Percentiles rank a stretch among this genome's conserved stretches.
phyloP scores from a whole-genome alignment of 1,140 invertebrate genomes.

The Saccostrea glomerata region DNA sequence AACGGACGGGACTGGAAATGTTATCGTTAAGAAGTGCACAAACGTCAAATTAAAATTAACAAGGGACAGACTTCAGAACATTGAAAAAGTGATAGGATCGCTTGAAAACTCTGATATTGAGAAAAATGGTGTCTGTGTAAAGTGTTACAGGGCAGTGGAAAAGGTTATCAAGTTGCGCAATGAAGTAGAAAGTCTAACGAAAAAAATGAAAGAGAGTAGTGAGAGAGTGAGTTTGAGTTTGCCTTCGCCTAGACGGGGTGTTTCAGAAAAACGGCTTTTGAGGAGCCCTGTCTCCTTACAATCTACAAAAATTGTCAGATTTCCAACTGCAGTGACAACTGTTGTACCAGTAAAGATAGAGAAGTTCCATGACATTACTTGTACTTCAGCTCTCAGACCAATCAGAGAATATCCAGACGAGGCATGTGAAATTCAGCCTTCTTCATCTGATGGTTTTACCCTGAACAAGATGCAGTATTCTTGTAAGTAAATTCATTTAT shows the following conservation, averaged over 20 bases:
- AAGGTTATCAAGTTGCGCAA: neutral
- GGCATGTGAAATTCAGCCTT: too few relatives aligned
- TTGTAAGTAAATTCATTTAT: too few relatives aligned
- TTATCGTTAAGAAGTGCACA: slow-evolving; percentile 3
- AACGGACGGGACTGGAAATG: neutral
- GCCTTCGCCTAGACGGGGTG: neutral
- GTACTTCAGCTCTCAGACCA: too few relatives aligned
- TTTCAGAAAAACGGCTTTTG: neutral
- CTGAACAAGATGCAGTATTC: too few relatives aligned
- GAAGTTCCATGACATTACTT: neutral
- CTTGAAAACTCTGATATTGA: neutral
- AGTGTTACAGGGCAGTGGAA: neutral
- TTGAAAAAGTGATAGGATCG: neutral
- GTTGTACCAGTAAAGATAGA: neutral
- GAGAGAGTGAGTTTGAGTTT: neutral
- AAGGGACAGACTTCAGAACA: slow-evolving; percentile 3
- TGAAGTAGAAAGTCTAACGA: neutral
- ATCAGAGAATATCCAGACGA: too few relatives aligned
- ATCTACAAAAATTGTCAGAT: neutral
- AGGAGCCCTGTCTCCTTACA: neutral
- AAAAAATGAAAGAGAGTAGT: neutral
- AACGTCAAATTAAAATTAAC: slow-evolving; percentile 43
- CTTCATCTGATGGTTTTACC: too few relatives aligned
- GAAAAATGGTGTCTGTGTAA: neutral
- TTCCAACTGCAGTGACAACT: neutral